Evolutionary conservation across 2,797 vertebrate genomes (phyloP).

Genomic region (Propithecus perrieri): DNA sequence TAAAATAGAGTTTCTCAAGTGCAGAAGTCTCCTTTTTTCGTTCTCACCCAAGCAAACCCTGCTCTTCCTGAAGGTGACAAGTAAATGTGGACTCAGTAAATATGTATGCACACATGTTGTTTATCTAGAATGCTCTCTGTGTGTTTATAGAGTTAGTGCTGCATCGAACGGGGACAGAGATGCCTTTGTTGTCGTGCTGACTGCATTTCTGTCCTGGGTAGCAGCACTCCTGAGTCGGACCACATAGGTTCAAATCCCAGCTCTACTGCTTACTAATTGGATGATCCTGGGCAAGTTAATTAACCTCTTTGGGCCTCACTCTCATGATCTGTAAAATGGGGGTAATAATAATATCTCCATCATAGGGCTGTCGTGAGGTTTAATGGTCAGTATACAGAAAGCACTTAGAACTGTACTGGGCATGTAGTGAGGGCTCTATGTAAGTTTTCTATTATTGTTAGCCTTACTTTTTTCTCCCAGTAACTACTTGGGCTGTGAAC

Average conservation of each 20-base stretch:
- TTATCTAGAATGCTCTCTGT: neutral
- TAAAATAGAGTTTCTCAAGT: conserved; percentile 59
- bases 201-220: neutral
- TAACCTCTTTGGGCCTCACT: neutral
- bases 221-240: neutral
- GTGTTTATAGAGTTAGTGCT: neutral
- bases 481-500: neutral
- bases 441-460: neutral
- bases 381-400: neutral
- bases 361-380: neutral
- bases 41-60: neutral
- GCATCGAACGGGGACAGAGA: too few relatives aligned
- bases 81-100: neutral
- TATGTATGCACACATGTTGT: neutral
- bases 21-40: neutral
- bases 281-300: neutral
- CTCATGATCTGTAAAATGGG: neutral
- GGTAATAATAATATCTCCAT: neutral
- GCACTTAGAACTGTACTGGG: neutral
- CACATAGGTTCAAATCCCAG: neutral
- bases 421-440: fast-evolving
- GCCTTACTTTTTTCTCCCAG: neutral
- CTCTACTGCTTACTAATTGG: neutral
- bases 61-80: neutral
- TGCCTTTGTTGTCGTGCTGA: neutral